phyloP scores from a whole-genome alignment of 2,113 vertebrate species.

The Hypanus sabinus region DNA sequence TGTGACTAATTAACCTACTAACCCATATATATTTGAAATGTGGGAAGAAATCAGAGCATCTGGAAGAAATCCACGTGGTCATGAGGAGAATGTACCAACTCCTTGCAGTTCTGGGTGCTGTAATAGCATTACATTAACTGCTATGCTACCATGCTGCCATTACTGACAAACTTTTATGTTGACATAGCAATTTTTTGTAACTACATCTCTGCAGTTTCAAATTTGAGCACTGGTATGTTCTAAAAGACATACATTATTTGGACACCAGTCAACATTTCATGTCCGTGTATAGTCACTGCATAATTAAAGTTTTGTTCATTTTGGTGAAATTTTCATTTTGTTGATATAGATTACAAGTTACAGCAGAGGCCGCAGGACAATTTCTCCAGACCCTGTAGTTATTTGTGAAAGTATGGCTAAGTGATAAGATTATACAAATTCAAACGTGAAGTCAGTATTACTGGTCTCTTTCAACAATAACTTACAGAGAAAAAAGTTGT shows the following conservation, averaged over 20 bases:
- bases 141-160: too few relatives aligned
- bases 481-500: neutral
- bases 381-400: neutral
- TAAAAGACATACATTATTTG: neutral
- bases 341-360: constrained; percentile 17
- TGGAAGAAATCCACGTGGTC: too few relatives aligned
- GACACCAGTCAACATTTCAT: neutral
- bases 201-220: neutral
- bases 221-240: neutral
- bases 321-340: neutral
- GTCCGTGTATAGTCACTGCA: neutral
- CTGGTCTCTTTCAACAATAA: neutral
- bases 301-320: constrained; percentile 4
- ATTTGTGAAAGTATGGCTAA: constrained; percentile 18
- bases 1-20: too few relatives aligned
- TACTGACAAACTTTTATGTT: neutral
- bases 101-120: too few relatives aligned
- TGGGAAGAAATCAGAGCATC: too few relatives aligned
- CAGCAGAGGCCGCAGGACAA: neutral
- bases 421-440: neutral
- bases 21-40: too few relatives aligned
- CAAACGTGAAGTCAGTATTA: too few relatives aligned
- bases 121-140: too few relatives aligned
- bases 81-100: too few relatives aligned
- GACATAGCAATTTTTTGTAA: neutral